Evolutionary conservation across 2,888 invertebrate species (phyloP), one percentile per base, ranked within the genome.

Genomic region (Athrips mouffetella): DNA sequence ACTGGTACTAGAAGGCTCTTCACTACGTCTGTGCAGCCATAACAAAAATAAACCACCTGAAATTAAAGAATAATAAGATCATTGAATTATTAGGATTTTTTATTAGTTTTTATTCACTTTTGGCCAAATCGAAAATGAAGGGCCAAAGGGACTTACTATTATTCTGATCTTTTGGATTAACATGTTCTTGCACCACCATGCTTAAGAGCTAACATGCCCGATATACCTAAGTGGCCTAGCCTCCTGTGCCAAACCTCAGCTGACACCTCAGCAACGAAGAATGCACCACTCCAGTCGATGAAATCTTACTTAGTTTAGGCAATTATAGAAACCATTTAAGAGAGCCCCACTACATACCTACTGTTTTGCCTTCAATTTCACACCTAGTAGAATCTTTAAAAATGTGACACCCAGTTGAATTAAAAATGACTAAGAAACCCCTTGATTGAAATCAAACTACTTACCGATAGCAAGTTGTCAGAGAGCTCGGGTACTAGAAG

Each of bases 301-400:
- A 31, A 39, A 13, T 18, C 11, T 16, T 30, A 40, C 23, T 16
- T 18, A 18, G 27, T 23, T 15, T 8, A 41, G 16, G 7, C 20
- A 29, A 30, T 21, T 47, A 44, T 37, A 50, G 18, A 47, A 11
- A 8, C 47, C 30, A 50, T 50, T 50, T 30, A 20, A 25, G 35
- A 37, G 16, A 11, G 11, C 11, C 4, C n/a, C 33, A 15, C 33
- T 33, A 33, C 16, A 33, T n/a, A 30, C 11, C 11, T n/a, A 30
- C 11, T 20, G 44, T 30, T 15, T 49, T 21, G 40, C 40, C 45
- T 31, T 15, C 4, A 40, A 49, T 18, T 25, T 45, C 23, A 25
- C 21, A 41, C 33, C 16, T 31, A 15, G 27, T 4, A 3, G 27
- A 3, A 21, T 44, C 39, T 13, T 40, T 25, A 21, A 10, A 40